Conservation (phyloP, 2,888 invertebrate genomes). For the Drosophila limbata region DNA sequence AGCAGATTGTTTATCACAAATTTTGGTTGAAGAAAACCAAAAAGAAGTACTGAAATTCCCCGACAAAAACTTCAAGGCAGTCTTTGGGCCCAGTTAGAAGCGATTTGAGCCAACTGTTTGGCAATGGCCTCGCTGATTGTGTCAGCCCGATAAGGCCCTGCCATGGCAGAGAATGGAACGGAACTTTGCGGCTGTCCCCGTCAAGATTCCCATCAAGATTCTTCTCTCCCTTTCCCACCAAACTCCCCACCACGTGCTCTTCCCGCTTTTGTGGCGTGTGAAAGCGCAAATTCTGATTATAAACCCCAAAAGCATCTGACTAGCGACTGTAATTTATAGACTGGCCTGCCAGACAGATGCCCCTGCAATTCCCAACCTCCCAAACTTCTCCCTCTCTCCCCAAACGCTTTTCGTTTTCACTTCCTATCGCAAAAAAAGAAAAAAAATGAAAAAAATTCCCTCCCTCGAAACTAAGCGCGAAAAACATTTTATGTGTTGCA, state of each 20-base stretch:
- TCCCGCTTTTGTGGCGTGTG: conserved; percentile 63
- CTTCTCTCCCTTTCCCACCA: conserved; percentile 14
- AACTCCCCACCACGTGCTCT: neutral
- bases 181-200: conserved; percentile 37
- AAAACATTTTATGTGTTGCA: conserved; percentile 37
- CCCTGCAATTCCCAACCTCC: conserved; percentile 19
- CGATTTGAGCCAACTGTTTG: conserved; percentile 38
- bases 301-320: conserved; percentile 62
- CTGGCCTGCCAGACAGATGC: conserved; percentile 53
- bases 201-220: conserved; percentile 47
- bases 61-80: conserved; percentile 22
- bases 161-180: conserved; percentile 51
- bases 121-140: conserved; percentile 60
- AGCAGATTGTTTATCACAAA: conserved; percentile 70
- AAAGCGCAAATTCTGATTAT: conserved; percentile 78
- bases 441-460: conserved; percentile 25
- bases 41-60: conserved; percentile 22
- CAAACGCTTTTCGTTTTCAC: conserved; percentile 72
- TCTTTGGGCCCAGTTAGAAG: conserved; percentile 62
- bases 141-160: conserved; percentile 64
- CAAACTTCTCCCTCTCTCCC: conserved; percentile 7
- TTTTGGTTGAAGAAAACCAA: conserved; percentile 25
- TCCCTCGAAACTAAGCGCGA: conserved; percentile 29
- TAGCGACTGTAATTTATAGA: conserved; percentile 74
- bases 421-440: conserved; percentile 52